Evolutionary conservation across 2,797 vertebrate species (phyloP).

Genomic region (Clarias laeviceps): DNA sequence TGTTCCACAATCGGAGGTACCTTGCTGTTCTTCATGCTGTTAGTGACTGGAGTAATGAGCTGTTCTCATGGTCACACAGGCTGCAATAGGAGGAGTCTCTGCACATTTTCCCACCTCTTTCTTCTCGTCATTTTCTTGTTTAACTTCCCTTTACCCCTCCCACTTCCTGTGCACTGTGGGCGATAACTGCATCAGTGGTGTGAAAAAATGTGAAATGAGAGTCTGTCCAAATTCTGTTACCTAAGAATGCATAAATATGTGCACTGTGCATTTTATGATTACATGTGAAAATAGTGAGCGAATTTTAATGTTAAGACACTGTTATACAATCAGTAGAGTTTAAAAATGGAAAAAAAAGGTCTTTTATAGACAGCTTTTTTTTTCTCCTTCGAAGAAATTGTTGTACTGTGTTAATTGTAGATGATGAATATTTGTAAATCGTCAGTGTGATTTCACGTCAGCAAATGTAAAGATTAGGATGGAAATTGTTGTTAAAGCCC

Average conservation of each 20-base stretch:
- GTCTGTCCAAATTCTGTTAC: not conserved
- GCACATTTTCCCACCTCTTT: not conserved
- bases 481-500: not conserved
- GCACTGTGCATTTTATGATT: not conserved
- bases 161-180: not conserved
- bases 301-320: not conserved
- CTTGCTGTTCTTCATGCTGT: not conserved
- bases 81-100: conserved; percentile 26
- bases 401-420: not conserved
- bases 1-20: not conserved
- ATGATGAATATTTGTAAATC: not conserved
- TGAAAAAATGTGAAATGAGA: not conserved
- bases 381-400: not conserved
- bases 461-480: not conserved
- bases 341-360: not conserved
- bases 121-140: not conserved
- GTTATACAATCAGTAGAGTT: too few species aligned
- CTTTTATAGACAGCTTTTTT: too few species aligned
- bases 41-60: not conserved
- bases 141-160: not conserved
- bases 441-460: not conserved
- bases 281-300: not conserved
- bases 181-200: not conserved
- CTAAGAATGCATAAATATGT: too few species aligned
- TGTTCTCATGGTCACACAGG: not conserved